Evolutionary conservation across 2,113 vertebrate species (phyloP).

Genomic region (Smithornis capensis): DNA sequence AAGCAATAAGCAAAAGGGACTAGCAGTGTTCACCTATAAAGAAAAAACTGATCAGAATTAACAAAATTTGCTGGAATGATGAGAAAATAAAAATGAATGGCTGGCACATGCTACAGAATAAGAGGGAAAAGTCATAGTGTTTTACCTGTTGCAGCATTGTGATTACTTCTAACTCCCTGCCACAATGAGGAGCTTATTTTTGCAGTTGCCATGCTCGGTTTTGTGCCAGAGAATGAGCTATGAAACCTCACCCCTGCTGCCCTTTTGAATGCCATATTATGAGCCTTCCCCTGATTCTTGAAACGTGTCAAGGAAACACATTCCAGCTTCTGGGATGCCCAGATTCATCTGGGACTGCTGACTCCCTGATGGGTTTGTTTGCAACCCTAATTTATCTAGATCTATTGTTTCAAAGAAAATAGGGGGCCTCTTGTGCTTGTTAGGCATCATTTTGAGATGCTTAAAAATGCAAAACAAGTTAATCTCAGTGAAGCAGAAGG

Average conservation of each 20-base stretch:
- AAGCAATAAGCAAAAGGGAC: neutral
- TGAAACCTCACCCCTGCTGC: neutral
- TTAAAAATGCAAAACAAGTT: neutral
- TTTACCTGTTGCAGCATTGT: neutral
- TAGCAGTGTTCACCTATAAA: neutral
- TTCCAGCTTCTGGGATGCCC: neutral
- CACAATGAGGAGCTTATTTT: neutral
- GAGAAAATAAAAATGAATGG: neutral
- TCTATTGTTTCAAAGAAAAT: conserved; percentile 6
- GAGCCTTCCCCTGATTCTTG: neutral
- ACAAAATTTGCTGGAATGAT: neutral
- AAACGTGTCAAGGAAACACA: neutral
- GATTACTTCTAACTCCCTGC: neutral
- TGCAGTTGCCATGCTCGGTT: neutral
- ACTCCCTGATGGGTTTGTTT: neutral
- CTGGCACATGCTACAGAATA: neutral
- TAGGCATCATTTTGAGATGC: neutral
- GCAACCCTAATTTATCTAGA: neutral
- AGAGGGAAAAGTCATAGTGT: neutral
- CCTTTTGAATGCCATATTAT: neutral
- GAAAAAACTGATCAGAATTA: neutral
- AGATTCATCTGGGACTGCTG: neutral
- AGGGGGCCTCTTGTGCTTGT: neutral
- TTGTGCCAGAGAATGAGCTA: neutral
- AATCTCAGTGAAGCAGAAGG: neutral